Evolutionary conservation across 2,797 vertebrate genomes (phyloP).

Genomic region (Borostomias antarcticus): DNA sequence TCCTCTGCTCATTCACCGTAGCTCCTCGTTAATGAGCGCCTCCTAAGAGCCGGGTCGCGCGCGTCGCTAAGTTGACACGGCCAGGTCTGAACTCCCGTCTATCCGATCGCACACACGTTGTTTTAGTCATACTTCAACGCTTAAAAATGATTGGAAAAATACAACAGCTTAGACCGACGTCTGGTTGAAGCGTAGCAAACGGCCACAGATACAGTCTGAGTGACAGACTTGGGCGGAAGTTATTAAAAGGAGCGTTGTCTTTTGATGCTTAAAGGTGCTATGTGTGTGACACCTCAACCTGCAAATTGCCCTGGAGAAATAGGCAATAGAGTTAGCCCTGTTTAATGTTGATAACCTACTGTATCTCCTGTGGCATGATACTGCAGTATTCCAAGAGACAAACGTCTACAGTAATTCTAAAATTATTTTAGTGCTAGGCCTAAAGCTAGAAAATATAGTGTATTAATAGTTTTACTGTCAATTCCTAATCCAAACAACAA

Average conservation of each 20-base stretch:
- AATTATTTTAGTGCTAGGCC: neutral
- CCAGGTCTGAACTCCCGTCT: neutral
- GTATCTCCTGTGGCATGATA: neutral
- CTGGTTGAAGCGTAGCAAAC: conserved; percentile 15
- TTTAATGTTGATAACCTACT: neutral
- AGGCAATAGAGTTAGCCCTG: neutral
- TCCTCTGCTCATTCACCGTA: neutral
- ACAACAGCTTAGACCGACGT: conserved; percentile 15
- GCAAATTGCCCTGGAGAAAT: neutral
- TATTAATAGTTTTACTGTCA: no score
- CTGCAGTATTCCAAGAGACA: neutral
- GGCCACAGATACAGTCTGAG: neutral
- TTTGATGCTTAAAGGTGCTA: neutral
- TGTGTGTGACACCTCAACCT: neutral
- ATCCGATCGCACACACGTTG: conserved; percentile 10
- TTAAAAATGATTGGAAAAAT: conserved; percentile 25
- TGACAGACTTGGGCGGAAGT: neutral
- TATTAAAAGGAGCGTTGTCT: neutral
- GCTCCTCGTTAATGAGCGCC: conserved; percentile 1
- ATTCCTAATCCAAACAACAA: no score
- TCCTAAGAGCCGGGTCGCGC: neutral
- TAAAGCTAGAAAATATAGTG: no score
- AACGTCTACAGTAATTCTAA: neutral
- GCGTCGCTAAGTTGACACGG: neutral
- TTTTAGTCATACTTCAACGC: conserved; percentile 17